Base-by-base conservation (phyloP, 1,140 invertebrate species). In the Cyphomyrmex costatus region DNA sequence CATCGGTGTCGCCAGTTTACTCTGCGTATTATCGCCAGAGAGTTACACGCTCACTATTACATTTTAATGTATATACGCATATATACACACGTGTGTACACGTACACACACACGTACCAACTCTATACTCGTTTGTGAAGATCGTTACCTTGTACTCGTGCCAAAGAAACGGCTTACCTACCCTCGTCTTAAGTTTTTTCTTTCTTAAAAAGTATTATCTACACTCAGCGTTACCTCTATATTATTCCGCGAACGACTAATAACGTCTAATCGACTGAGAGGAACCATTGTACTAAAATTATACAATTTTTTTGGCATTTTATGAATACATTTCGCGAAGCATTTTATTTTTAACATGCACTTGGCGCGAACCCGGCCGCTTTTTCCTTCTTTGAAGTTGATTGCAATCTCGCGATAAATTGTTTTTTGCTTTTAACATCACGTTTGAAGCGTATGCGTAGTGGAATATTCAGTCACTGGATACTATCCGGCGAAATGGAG, bases 11-110 rank as follows among this genome's bases (percentile, higher is more conserved):
- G 82, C n/a, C 73, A 21, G 87, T 88, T 89, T 89, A 85, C 88
- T 79, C 58, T 88, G 63, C 86, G 80, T 77, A 79, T 89, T 89
- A 89, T 89, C 88, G 53, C 27, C 71, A 53, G 21, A 53, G 76
- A 83, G 71, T 88, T 89, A 88, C 71, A 66, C 60, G 53, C 58
- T 46, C 21, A 56, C 79, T 21, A 2, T 21, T 73, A 60, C 66
- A 46, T 46, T 21, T 73, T 21, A 46, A 73, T 68, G 19, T 70
- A 14, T 27, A 58, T 33, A 27, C 21, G 19, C 61, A 16, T 4
- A 10, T 21, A 12, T 16, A 42, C 3, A 49, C 14, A 82, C 24
- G 30, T 30, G n/a, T 30, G n/a, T 36, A 33, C 6, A 33, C 30
- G 10, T 8, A 10, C 36, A 42, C 51, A 30, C 27, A 51, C 12